Percentiles rank a stretch among this genome's conserved stretches.
Conservation (phyloP, 2,113 vertebrate genomes). For the Caretta caretta region DNA sequence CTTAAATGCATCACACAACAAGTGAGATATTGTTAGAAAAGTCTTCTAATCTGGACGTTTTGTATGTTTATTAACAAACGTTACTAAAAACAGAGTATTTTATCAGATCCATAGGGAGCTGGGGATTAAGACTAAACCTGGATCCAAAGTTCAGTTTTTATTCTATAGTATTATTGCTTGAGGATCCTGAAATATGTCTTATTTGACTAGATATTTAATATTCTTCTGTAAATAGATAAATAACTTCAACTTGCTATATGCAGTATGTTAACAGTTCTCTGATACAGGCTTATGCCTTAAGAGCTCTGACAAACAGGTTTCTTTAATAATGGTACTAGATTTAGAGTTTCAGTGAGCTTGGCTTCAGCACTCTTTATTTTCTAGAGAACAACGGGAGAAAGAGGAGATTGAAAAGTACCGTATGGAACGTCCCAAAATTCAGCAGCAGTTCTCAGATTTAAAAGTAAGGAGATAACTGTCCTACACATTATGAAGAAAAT, state of each 20-base stretch:
- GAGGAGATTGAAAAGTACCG: constrained; percentile 99
- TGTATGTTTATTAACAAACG: rapidly evolving
- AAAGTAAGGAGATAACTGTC: constrained; percentile 82
- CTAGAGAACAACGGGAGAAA: constrained; percentile 95
- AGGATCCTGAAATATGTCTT: background rate
- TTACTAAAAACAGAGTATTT: background rate
- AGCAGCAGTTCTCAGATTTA: constrained; percentile 98
- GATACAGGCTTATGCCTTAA: background rate
- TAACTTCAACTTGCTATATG: background rate
- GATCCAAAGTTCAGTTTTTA: background rate
- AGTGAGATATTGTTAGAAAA: background rate
- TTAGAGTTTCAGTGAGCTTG: background rate
- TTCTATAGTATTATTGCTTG: rapidly evolving
- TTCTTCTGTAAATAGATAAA: background rate
- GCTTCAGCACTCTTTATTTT: constrained; percentile 28
- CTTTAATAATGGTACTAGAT: background rate
- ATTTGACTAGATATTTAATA: background rate
- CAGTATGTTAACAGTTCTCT: background rate
- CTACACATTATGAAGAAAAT: background rate
- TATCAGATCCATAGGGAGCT: background rate
- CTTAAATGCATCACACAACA: rapidly evolving
- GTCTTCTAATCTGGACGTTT: background rate
- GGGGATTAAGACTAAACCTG: background rate
- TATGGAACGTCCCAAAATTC: constrained; percentile 98
- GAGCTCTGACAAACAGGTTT: background rate